phyloP scores from a whole-genome alignment of 2,113 vertebrate species.

The Alligator sinensis region DNA sequence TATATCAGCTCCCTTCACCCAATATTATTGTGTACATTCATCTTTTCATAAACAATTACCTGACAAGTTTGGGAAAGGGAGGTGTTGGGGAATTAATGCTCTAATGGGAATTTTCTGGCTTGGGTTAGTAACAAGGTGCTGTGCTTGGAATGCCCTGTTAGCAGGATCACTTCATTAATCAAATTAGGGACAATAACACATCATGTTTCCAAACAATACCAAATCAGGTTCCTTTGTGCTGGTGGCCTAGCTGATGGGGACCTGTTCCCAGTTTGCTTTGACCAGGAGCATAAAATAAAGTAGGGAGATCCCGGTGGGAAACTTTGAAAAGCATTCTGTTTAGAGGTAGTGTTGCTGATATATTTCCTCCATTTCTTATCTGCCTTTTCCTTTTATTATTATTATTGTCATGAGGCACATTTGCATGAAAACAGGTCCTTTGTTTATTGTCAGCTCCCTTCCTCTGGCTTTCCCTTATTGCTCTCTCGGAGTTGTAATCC shows the following conservation, averaged over 20 bases:
- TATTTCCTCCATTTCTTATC: background rate
- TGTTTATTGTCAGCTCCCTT: background rate
- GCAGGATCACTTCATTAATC: conserved; percentile 75
- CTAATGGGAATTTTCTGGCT: conserved; percentile 45
- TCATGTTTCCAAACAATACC: conserved; percentile 6
- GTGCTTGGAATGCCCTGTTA: conserved; percentile 22
- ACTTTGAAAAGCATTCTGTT: background rate
- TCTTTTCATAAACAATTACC: conserved; percentile 83
- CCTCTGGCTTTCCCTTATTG: background rate
- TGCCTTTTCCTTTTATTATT: background rate
- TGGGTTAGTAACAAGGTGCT: conserved; percentile 48
- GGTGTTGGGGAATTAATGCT: conserved; percentile 62
- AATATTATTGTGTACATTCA: conserved; percentile 70
- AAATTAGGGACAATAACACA: conserved; percentile 64
- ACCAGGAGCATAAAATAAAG: background rate
- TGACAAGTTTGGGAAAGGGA: conserved; percentile 70
- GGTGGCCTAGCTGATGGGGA: background rate
- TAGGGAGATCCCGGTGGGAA: background rate
- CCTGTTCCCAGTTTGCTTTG: background rate
- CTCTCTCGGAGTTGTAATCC: background rate
- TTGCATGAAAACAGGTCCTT: background rate
- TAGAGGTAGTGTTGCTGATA: rapidly evolving
- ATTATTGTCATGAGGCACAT: background rate
- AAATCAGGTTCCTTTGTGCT: background rate
- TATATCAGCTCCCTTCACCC: conserved; percentile 78